Evolutionary conservation across 2,888 invertebrate species (phyloP).

Genomic region (Blastobasis adustella): DNA sequence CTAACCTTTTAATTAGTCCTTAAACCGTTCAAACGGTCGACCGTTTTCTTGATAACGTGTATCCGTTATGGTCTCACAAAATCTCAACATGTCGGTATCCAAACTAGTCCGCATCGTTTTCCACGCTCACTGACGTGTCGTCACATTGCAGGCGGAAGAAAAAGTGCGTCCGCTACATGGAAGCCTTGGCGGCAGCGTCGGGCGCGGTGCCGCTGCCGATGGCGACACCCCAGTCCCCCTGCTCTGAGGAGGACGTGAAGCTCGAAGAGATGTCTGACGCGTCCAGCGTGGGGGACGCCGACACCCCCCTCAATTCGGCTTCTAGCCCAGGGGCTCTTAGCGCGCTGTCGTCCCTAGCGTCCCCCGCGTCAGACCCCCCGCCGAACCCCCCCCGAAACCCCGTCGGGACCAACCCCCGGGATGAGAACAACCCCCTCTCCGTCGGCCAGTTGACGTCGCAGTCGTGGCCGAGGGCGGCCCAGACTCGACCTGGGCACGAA

Average conservation of each 20-base stretch:
- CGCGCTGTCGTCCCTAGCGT: constrained; percentile 77
- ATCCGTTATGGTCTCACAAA: too few species aligned
- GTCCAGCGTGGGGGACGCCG: constrained; percentile 73
- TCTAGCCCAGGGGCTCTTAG: constrained; percentile 68
- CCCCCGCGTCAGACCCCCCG: constrained; percentile 83
- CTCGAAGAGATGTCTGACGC: constrained; percentile 80
- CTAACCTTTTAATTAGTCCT: too few species aligned
- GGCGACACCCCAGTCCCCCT: constrained; percentile 87
- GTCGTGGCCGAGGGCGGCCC: constrained; percentile 58
- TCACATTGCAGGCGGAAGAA: constrained; percentile 90
- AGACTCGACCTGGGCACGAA: constrained; percentile 53
- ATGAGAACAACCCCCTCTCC: constrained; percentile 93
- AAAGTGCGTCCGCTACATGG: constrained; percentile 97
- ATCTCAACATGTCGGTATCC: too few species aligned
- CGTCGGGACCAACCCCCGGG: constrained; percentile 92
- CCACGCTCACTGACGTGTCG: too few species aligned
- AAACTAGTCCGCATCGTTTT: too few species aligned
- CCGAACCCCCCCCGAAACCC: constrained; percentile 78
- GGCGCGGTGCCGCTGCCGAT: constrained; percentile 84
- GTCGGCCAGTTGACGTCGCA: constrained; percentile 92
- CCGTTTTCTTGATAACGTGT: too few species aligned
- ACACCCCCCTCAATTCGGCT: constrained; percentile 67
- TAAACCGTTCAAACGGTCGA: too few species aligned
- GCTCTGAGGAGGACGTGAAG: constrained; percentile 84
- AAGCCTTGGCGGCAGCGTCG: constrained; percentile 81